Evolutionary conservation across 2,888 invertebrate species (phyloP).

Genomic region (Drosophila monieri): DNA sequence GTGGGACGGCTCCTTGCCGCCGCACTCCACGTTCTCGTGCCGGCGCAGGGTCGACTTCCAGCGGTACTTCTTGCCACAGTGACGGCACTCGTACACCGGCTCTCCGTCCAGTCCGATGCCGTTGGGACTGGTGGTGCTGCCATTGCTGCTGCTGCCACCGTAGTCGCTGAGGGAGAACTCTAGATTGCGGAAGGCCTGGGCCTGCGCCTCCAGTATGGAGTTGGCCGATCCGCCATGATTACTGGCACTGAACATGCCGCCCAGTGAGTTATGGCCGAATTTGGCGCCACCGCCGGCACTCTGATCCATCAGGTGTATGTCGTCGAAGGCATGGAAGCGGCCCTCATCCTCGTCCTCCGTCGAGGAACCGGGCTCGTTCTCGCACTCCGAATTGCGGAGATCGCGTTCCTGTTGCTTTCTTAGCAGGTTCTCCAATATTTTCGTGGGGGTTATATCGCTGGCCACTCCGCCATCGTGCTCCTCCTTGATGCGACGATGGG

Average conservation of each 20-base stretch:
- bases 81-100: constrained; percentile 86
- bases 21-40: constrained; percentile 92
- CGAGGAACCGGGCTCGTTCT: constrained; percentile 70
- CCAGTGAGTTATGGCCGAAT: constrained; percentile 53
- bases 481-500: constrained; percentile 45
- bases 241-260: constrained; percentile 48
- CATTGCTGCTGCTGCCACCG: constrained; percentile 68
- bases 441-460: constrained; percentile 57
- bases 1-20: constrained; percentile 91
- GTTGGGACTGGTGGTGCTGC: constrained; percentile 86
- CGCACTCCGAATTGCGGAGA: constrained; percentile 67
- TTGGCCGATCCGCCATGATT: constrained; percentile 39
- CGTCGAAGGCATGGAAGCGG: constrained; percentile 82
- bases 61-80: constrained; percentile 92
- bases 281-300: constrained; percentile 37
- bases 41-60: constrained; percentile 93
- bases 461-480: constrained; percentile 29
- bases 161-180: constrained; percentile 81
- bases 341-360: constrained; percentile 82
- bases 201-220: constrained; percentile 72
- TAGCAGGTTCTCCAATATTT: constrained; percentile 76
- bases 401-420: constrained; percentile 72
- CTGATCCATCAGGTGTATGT: constrained; percentile 83
- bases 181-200: constrained; percentile 79
- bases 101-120: constrained; percentile 85